Percentiles rank a stretch among this genome's conserved stretches.
Conservation (phyloP, 1,140 invertebrate genomes). For the Lycorma delicatula region DNA sequence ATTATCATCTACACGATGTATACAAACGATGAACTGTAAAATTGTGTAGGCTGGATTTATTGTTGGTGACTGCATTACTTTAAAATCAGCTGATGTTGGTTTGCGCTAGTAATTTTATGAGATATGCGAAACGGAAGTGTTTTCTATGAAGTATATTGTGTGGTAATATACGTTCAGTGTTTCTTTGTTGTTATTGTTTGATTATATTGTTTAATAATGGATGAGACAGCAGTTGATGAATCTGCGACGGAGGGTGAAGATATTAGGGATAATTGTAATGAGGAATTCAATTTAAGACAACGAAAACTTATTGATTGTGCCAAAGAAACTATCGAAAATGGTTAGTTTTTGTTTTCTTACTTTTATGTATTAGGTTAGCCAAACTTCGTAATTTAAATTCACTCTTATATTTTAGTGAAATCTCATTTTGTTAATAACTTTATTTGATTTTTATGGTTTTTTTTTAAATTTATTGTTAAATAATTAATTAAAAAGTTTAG, state of each 20-base stretch:
- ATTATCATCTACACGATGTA: no score
- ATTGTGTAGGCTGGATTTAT: no score
- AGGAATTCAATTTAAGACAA: slow-evolving; percentile 29
- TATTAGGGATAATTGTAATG: not conserved
- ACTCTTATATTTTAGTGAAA: slow-evolving; percentile 2
- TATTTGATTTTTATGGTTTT: slow-evolving; percentile 2
- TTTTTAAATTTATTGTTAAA: not conserved
- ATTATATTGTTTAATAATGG: not conserved
- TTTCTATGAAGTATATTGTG: no score
- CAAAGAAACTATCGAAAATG: slow-evolving; percentile 52
- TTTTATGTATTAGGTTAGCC: no score
- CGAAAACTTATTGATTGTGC: slow-evolving; percentile 52
- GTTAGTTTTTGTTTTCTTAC: slow-evolving; percentile 36
- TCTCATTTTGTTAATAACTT: not conserved
- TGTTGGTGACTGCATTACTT: no score
- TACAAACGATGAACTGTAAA: no score
- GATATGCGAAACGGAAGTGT: no score
- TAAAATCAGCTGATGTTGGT: no score
- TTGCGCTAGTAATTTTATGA: no score
- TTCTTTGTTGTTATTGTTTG: no score
- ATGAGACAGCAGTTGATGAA: not conserved
- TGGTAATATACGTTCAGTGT: no score
- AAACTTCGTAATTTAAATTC: no score
- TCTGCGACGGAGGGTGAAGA: not conserved
- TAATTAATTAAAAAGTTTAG: not conserved